Percentiles rank a stretch among this genome's conserved stretches.
Evolutionary conservation across 2,113 vertebrate genomes (phyloP).

Genomic region (Notiomystis cincta): DNA sequence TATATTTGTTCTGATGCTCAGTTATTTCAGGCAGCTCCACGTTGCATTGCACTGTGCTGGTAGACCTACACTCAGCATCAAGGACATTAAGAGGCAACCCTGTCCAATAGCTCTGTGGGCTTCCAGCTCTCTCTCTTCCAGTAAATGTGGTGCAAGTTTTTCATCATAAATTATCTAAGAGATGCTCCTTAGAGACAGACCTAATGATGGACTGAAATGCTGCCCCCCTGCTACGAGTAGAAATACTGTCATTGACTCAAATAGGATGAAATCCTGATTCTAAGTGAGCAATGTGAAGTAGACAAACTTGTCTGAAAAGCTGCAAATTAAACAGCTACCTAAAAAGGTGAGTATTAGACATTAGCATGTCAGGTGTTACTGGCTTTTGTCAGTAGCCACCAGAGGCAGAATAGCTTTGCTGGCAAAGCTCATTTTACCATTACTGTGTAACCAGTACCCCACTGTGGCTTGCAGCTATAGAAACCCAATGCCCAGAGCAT

Average conservation of each 20-base stretch:
- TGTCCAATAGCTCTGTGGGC: background rate
- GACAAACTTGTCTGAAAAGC: background rate
- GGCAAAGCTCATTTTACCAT: accelerated
- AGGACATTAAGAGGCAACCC: background rate
- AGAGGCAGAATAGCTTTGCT: background rate
- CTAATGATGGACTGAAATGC: background rate
- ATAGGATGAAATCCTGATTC: background rate
- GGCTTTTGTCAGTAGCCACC: background rate
- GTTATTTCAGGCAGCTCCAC: background rate
- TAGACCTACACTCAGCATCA: background rate
- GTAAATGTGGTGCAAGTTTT: background rate
- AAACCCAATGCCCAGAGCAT: accelerated
- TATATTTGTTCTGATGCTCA: background rate
- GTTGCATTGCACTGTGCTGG: background rate
- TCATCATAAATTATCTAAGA: background rate
- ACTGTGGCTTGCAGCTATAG: background rate
- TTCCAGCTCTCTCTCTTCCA: background rate
- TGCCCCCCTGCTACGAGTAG: background rate
- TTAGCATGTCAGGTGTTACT: background rate
- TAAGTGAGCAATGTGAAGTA: background rate
- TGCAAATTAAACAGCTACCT: background rate
- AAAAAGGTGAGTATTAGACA: background rate
- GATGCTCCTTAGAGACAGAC: background rate
- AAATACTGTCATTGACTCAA: background rate
- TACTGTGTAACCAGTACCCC: background rate